phyloP scores from a whole-genome alignment of 2,797 vertebrate species.

The Fratercula arctica region DNA sequence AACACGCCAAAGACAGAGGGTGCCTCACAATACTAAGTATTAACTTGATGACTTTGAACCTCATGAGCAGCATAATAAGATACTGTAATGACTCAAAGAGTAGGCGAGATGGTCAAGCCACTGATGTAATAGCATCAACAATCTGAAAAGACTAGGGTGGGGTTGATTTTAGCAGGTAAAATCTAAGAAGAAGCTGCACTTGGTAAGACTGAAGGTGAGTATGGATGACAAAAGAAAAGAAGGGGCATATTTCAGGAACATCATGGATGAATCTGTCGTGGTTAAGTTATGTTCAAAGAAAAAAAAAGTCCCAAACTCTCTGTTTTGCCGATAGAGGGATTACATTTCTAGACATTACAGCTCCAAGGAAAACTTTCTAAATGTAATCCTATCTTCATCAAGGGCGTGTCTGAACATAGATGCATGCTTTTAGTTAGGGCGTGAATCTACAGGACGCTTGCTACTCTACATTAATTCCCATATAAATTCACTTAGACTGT shows the following conservation, averaged over 20 bases:
- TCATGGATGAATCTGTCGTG: neutral
- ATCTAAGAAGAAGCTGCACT: neutral
- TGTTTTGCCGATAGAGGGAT: neutral
- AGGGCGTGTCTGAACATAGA: neutral
- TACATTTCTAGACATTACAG: neutral
- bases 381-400: neutral
- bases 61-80: neutral
- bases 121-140: neutral
- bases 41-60: constrained; percentile 12
- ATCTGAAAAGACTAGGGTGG: neutral
- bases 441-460: neutral
- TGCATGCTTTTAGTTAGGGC: neutral
- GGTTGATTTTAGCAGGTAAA: constrained; percentile 7
- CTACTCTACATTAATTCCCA: neutral
- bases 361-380: constrained; percentile 1
- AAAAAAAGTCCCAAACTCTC: neutral
- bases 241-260: neutral
- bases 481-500: neutral
- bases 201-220: neutral
- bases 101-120: neutral
- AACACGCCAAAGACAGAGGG: neutral
- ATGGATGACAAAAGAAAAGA: neutral
- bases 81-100: constrained; percentile 29
- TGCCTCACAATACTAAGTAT: neutral
- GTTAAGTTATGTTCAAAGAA: neutral